Conservation (phyloP, 2,797 vertebrate genomes). For the Parotocinclus haroldoi region DNA sequence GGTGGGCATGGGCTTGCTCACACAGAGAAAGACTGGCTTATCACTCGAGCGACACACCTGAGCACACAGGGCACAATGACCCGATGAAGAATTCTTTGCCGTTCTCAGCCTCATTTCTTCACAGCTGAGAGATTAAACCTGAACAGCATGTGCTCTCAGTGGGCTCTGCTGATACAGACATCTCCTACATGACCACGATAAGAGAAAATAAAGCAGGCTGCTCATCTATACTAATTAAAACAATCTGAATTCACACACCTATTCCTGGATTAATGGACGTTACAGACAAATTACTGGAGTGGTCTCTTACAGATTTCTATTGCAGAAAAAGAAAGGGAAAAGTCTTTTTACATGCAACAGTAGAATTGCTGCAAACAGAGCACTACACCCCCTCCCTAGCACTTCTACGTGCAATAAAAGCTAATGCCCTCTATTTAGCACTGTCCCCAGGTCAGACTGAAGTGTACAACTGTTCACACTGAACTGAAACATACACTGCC, state of each 20-base stretch:
- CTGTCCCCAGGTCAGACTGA: slow-evolving; percentile 2
- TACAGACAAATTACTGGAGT: neutral
- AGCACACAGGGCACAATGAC: slow-evolving; percentile 33
- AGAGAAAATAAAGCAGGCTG: too few relatives aligned
- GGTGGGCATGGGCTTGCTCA: slow-evolving; percentile 8
- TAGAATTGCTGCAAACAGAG: slow-evolving; percentile 9
- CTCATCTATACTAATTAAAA: neutral
- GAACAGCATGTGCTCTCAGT: slow-evolving; percentile 1
- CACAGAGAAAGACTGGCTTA: slow-evolving; percentile 30
- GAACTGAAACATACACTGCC: slow-evolving; percentile 7
- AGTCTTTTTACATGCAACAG: slow-evolving; percentile 6
- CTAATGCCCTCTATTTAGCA: slow-evolving; percentile 13
- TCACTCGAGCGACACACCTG: slow-evolving; percentile 34
- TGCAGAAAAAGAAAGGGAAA: slow-evolving; percentile 5
- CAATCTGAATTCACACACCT: neutral
- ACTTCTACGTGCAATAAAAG: slow-evolving; percentile 10
- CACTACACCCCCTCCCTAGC: neutral
- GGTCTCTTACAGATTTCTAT: slow-evolving; percentile 7
- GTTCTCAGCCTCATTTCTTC: slow-evolving; percentile 17
- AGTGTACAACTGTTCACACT: too few relatives aligned
- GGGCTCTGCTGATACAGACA: neutral
- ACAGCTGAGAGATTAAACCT: slow-evolving; percentile 19
- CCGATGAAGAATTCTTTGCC: slow-evolving; percentile 6
- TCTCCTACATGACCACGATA: too few relatives aligned
- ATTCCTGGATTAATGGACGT: neutral